Conservation (phyloP, 2,888 invertebrate species). For the Lithosia quadra region DNA sequence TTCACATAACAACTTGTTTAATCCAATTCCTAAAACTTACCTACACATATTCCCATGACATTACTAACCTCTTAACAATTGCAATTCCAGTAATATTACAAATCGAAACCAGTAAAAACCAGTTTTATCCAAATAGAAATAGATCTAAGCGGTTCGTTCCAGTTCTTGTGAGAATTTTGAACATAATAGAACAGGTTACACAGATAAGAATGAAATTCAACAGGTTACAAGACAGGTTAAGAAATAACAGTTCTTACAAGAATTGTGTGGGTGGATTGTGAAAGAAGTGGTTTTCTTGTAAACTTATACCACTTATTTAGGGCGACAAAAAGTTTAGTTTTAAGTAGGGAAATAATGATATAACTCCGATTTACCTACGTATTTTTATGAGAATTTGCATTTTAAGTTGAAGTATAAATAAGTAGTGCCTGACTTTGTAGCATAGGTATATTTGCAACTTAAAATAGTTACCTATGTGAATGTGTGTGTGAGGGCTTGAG, state of each 20-base stretch:
- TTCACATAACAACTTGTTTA: background rate
- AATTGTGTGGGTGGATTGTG: background rate
- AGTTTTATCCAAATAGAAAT: constrained; percentile 53
- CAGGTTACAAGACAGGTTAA: constrained; percentile 45
- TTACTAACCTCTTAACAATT: constrained; percentile 38
- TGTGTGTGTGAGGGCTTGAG: too few species aligned
- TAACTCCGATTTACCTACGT: too few species aligned
- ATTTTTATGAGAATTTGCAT: too few species aligned
- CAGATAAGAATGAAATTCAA: constrained; percentile 41
- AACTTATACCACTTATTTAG: too few species aligned
- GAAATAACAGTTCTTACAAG: background rate
- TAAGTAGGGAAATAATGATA: too few species aligned
- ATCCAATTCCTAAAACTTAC: constrained; percentile 10
- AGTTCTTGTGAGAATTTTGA: constrained; percentile 47
- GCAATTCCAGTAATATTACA: constrained; percentile 48
- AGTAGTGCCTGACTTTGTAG: too few species aligned
- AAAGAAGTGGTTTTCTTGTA: background rate
- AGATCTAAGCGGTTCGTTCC: constrained; percentile 48
- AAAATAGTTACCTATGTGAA: too few species aligned
- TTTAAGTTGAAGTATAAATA: too few species aligned
- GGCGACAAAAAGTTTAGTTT: too few species aligned
- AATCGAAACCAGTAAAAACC: constrained; percentile 46
- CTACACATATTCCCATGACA: constrained; percentile 51
- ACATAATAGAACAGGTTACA: constrained; percentile 46
- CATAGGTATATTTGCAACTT: too few species aligned